Evolutionary conservation across 2,113 vertebrate species (phyloP).

Genomic region (Sebastes schlegelii): DNA sequence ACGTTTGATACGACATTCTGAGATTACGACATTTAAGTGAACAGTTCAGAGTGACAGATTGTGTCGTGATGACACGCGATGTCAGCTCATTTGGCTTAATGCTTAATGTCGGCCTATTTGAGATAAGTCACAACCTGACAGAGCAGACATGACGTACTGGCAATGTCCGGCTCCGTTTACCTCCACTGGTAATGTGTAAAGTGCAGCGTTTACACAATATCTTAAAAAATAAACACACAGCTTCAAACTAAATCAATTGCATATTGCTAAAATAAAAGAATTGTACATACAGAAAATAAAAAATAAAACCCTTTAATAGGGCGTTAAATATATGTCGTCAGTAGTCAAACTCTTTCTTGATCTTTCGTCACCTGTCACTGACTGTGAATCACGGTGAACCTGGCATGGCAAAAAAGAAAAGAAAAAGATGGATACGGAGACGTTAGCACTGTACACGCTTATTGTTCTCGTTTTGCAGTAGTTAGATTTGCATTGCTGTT

Average conservation of each 20-base stretch:
- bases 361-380: constrained; percentile 20
- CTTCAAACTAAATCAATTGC: constrained; percentile 62
- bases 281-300: constrained; percentile 49
- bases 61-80: constrained; percentile 1
- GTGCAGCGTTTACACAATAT: constrained; percentile 75
- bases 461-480: constrained; percentile 23
- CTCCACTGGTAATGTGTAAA: constrained; percentile 70
- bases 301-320: constrained; percentile 29
- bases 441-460: neutral
- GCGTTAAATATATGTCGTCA: constrained; percentile 60
- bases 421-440: constrained; percentile 8
- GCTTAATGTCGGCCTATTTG: constrained; percentile 35
- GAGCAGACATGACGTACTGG: constrained; percentile 8
- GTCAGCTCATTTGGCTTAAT: constrained; percentile 64
- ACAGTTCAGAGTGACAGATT: constrained; percentile 34
- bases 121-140: constrained; percentile 30
- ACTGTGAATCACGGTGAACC: constrained; percentile 41
- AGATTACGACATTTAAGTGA: constrained; percentile 31
- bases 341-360: constrained; percentile 57
- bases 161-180: constrained; percentile 36
- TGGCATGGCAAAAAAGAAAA: constrained; percentile 30
- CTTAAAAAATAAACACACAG: constrained; percentile 37
- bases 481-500: constrained; percentile 32
- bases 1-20: constrained; percentile 37
- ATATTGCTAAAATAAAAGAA: constrained; percentile 63